Percentiles rank a stretch among this genome's conserved stretches.
Conservation (phyloP, 2,888 invertebrate genomes). For the Clistopyga incitator region DNA sequence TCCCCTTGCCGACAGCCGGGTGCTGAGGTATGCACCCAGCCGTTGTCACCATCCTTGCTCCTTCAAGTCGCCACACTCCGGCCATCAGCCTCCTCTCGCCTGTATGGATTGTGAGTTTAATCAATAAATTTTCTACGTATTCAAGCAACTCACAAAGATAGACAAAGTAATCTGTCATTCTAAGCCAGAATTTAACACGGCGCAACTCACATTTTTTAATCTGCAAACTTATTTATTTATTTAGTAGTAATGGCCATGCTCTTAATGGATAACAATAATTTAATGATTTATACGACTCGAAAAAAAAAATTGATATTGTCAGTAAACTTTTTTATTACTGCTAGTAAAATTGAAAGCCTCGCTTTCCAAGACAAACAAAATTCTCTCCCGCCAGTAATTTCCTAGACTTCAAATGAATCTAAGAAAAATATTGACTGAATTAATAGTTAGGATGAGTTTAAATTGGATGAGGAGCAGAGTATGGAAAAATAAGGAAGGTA, state of each 20-base stretch:
- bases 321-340: no score
- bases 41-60: constrained; percentile 81
- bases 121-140: no score
- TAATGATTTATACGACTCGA: no score
- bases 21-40: constrained; percentile 84
- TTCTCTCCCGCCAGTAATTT: not conserved
- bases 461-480: not conserved
- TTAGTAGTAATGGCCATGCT: no score
- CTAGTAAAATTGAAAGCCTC: no score
- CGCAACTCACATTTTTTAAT: no score
- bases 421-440: not conserved
- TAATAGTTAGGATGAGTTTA: not conserved
- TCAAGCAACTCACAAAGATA: no score
- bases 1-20: constrained; percentile 83
- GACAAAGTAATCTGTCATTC: no score
- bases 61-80: constrained; percentile 80
- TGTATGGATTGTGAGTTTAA: constrained; percentile 82
- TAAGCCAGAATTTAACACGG: no score
- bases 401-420: not conserved
- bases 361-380: not conserved
- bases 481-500: not conserved
- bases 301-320: no score
- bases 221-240: no score
- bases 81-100: constrained; percentile 81
- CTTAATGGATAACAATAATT: no score